Percentiles rank a stretch among this genome's conserved stretches.
These are phyloP conservation scores for Sarcophaga caerulescens DNA, from an alignment of 2,888 invertebrate species.

Conservation along the genomic window DNA sequence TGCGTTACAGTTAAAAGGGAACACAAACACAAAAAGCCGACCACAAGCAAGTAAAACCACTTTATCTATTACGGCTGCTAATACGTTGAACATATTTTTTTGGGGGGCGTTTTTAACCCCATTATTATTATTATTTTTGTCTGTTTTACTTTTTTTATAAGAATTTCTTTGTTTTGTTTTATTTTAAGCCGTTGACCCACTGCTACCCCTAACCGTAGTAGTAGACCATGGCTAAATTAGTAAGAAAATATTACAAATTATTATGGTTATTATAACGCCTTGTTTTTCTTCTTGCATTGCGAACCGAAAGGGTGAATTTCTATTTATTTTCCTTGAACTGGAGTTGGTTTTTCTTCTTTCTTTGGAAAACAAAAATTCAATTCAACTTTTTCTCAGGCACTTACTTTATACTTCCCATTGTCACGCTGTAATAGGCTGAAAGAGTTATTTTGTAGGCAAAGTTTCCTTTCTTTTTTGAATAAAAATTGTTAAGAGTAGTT, in stretches of 20 bases:
- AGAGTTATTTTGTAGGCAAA: constrained; percentile 43
- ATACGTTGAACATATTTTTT: constrained; percentile 56
- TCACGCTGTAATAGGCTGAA: constrained; percentile 21
- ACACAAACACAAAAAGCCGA: constrained; percentile 30
- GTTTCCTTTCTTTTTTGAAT: not conserved
- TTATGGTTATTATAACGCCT: constrained; percentile 66
- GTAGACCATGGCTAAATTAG: constrained; percentile 37
- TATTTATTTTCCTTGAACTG: constrained; percentile 35
- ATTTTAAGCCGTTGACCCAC: not conserved
- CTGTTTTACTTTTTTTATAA: not conserved
- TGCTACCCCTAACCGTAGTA: not conserved
- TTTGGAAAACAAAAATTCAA: constrained; percentile 45
- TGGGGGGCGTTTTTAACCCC: constrained; percentile 45
- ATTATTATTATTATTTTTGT: constrained; percentile 11
- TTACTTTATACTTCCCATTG: constrained; percentile 63
- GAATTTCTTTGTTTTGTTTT: not conserved
- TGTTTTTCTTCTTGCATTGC: not conserved
- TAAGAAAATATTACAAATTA: constrained; percentile 60
- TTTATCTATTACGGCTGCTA: constrained; percentile 52
- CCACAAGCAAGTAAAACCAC: constrained; percentile 46
- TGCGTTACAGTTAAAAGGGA: constrained; percentile 16
- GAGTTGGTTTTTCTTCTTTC: constrained; percentile 13
- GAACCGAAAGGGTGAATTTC: constrained; percentile 54
- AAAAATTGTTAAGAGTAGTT: constrained; percentile 15
- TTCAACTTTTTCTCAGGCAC: constrained; percentile 53